Evolutionary conservation across 92 coral and sea anemone species (phyloP), one percentile per base, ranked within the genome.

Genomic region (Nematostella vectensis): DNA sequence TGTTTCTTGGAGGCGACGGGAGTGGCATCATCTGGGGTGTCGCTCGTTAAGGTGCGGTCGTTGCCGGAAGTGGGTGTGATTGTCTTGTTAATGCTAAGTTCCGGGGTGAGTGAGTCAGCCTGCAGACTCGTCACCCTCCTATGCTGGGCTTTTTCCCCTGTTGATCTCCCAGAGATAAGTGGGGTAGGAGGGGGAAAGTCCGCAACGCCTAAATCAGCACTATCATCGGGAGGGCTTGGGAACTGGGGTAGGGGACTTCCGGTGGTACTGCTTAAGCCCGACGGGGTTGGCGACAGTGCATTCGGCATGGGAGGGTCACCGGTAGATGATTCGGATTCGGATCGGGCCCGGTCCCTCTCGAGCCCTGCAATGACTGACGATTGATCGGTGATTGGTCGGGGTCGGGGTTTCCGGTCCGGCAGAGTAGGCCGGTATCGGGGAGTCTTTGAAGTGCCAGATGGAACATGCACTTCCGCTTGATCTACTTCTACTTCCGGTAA

Each of bases 101-200:
- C 71, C 6, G 40, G 68, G 54, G 57, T 23, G 4, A 43, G 37
- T 20, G 16, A 22, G n/a, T 26, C 79, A 25, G 50, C 44, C 52
- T 31, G 44, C 11, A 31, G 38, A 51, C 45, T 15, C 4, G 51
- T 4, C 18, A 45, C 4, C 21, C 51, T 45, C 9, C 23, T 6
- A 15, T 36, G 42, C 17, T 17, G 47, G 19, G 73, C 45, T 25
- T 47, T 56, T 33, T 44, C 38, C 22, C 51, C 69, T 3, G 56
- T 47, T 22, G 60, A 48, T 44, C 27, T 68, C 3, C 22, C 63
- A 3, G 18, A 22, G 27, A 57, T 64, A 29, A 70, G 36, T 1
- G 94, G 84, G 0, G 87, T 73, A 3, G 95, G 95, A 16, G 95
- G 95, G 15, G 95, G 83, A 37, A 75, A 85, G 48, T 85, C 62